phyloP scores from a whole-genome alignment of 1,140 invertebrate species.

The Sesamia nonagrioides region DNA sequence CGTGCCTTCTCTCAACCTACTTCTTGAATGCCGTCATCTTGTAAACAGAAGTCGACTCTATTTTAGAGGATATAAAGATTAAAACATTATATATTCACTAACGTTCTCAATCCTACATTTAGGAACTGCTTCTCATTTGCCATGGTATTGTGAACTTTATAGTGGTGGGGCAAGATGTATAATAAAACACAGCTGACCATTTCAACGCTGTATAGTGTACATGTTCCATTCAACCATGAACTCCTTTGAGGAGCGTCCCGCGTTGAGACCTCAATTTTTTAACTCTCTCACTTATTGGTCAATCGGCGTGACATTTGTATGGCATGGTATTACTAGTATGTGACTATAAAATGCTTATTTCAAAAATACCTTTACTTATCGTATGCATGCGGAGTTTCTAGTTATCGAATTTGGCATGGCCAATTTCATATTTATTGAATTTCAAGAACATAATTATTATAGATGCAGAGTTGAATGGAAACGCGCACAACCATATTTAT shows the following conservation, averaged over 20 bases:
- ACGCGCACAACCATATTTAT: neutral
- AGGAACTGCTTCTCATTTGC: slow-evolving; percentile 71
- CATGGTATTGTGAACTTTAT: slow-evolving; percentile 71
- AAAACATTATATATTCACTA: slow-evolving; percentile 69
- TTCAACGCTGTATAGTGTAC: slow-evolving; percentile 79
- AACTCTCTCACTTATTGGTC: slow-evolving; percentile 86
- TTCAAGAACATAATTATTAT: slow-evolving; percentile 1
- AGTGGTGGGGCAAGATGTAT: slow-evolving; percentile 60
- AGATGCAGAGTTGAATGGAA: neutral
- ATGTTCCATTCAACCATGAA: slow-evolving; percentile 86
- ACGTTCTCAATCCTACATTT: slow-evolving; percentile 83
- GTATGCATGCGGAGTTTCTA: slow-evolving; percentile 1
- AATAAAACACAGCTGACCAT: slow-evolving; percentile 60
- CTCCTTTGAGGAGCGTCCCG: slow-evolving; percentile 85
- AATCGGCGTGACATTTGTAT: slow-evolving; percentile 84
- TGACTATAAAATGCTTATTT: slow-evolving; percentile 65
- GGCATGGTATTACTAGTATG: slow-evolving; percentile 64
- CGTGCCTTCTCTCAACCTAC: slow-evolving; percentile 85
- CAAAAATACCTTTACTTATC: slow-evolving; percentile 52
- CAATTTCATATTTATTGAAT: slow-evolving; percentile 3
- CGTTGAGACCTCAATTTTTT: slow-evolving; percentile 86
- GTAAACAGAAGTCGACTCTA: slow-evolving; percentile 74
- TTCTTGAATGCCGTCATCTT: slow-evolving; percentile 76
- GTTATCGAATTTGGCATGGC: neutral
- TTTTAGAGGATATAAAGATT: slow-evolving; percentile 69